phyloP scores from a whole-genome alignment of 1,140 invertebrate species.

The Heliconius congener region DNA sequence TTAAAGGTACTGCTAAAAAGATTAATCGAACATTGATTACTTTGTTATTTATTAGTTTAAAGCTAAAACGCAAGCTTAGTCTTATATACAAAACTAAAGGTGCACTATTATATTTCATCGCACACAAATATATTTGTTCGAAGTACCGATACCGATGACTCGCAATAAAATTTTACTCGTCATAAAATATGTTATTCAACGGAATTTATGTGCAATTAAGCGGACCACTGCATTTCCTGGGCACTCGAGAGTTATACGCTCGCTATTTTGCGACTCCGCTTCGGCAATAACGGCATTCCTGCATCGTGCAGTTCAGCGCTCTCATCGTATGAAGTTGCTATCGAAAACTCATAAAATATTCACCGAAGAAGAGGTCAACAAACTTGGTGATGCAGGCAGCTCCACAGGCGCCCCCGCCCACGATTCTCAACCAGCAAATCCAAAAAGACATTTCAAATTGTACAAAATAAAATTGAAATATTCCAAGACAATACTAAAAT shows the following conservation, averaged over 20 bases:
- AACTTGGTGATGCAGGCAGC: slow-evolving; percentile 40
- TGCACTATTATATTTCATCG: neutral
- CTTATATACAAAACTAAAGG: neutral
- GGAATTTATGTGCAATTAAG: slow-evolving; percentile 36
- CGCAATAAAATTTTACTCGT: slow-evolving; percentile 29
- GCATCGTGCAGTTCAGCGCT: slow-evolving; percentile 33
- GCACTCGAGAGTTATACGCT: slow-evolving; percentile 30
- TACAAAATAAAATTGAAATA: neutral
- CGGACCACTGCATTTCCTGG: slow-evolving; percentile 39
- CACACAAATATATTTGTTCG: slow-evolving; percentile 13
- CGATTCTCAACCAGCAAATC: neutral
- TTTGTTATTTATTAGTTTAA: neutral
- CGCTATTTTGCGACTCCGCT: slow-evolving; percentile 33
- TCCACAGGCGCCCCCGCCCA: slow-evolving; percentile 21
- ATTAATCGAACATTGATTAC: neutral
- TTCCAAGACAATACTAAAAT: slow-evolving; percentile 23
- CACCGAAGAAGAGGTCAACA: slow-evolving; percentile 49
- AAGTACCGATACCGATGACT: slow-evolving; percentile 13
- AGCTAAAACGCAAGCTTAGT: neutral
- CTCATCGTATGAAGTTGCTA: slow-evolving; percentile 43
- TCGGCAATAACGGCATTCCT: slow-evolving; percentile 26
- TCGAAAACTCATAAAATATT: slow-evolving; percentile 53
- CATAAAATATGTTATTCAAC: slow-evolving; percentile 35
- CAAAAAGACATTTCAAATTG: slow-evolving; percentile 1
- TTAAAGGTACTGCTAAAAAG: too few species aligned